phyloP scores from a whole-genome alignment of 2,113 vertebrate genomes.

The Myotis lucifugus region DNA sequence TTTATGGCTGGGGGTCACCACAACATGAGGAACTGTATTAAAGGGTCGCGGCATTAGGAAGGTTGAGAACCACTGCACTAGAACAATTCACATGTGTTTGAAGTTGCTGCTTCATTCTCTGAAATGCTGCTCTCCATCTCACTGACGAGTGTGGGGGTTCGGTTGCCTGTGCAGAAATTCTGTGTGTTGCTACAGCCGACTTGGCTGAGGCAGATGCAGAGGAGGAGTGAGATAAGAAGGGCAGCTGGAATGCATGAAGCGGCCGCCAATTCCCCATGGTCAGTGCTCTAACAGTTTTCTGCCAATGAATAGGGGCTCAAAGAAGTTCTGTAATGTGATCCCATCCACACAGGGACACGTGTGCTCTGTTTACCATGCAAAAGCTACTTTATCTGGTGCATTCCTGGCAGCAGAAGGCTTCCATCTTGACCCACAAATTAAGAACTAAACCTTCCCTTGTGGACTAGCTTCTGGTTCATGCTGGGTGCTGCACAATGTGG shows the following conservation, averaged over 20 bases:
- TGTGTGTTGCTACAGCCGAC: not conserved
- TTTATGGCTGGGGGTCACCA: no score
- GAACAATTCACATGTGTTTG: not conserved
- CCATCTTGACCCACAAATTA: not conserved
- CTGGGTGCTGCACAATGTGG: not conserved
- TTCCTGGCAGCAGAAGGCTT: not conserved
- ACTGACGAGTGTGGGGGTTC: not conserved
- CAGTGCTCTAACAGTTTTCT: not conserved
- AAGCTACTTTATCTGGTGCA: accelerated
- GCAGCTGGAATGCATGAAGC: not conserved
- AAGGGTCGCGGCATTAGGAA: no score
- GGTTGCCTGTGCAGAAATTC: not conserved
- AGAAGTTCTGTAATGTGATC: not conserved
- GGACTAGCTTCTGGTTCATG: not conserved
- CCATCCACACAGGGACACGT: not conserved
- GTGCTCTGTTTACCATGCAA: not conserved
- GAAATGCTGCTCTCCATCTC: no score
- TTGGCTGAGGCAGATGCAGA: not conserved
- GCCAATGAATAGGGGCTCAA: not conserved
- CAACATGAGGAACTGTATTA: no score
- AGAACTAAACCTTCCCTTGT: not conserved
- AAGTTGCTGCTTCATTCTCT: not conserved
- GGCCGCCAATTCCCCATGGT: not conserved
- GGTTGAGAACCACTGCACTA: not conserved
- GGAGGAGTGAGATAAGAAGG: not conserved